phyloP scores from a whole-genome alignment of 2,113 vertebrate genomes.

The Neotoma lepida region DNA sequence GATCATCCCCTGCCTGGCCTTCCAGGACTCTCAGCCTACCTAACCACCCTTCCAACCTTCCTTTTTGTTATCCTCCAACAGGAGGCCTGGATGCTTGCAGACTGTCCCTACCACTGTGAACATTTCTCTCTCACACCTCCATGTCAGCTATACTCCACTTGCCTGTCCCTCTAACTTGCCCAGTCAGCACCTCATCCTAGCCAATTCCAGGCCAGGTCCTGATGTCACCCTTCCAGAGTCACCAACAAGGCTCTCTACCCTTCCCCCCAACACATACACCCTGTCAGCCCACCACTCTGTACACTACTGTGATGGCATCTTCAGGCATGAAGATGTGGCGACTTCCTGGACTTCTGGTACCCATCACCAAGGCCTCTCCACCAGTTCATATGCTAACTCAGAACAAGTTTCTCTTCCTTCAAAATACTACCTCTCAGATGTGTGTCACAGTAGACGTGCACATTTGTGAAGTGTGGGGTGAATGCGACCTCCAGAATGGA shows the following conservation, averaged over 20 bases:
- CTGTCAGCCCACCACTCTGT: background rate
- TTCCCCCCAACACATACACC: no score
- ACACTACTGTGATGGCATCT: background rate
- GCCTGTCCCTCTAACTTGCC: background rate
- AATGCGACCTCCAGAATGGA: background rate
- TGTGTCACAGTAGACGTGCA: background rate
- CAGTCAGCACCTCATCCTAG: background rate
- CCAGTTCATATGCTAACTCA: background rate
- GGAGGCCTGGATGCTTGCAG: no score
- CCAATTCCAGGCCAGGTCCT: background rate
- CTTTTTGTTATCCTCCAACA: background rate
- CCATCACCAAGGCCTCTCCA: background rate
- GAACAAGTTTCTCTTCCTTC: background rate
- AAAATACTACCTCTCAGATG: background rate
- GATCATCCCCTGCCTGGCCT: background rate
- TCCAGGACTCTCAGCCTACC: background rate
- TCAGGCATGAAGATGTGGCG: background rate
- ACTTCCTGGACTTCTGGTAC: background rate
- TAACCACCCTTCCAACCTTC: no score
- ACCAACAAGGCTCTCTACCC: background rate
- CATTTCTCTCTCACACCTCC: background rate
- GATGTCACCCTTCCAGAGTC: background rate
- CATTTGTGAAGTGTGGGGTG: background rate
- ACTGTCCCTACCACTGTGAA: background rate
- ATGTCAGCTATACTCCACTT: background rate